phyloP scores from a whole-genome alignment of 1,140 invertebrate species.

The Sitophilus oryzae region DNA sequence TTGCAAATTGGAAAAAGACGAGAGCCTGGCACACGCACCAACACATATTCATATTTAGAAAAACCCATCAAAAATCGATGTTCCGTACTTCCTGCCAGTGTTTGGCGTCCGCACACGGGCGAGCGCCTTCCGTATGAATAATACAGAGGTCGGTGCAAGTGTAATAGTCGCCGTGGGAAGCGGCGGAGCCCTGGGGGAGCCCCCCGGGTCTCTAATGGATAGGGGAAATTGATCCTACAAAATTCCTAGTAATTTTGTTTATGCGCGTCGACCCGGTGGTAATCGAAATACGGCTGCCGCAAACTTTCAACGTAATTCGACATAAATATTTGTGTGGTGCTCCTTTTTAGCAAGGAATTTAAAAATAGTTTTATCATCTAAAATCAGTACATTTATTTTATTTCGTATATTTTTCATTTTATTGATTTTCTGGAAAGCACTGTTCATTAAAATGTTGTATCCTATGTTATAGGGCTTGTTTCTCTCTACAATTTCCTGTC shows the following conservation, averaged over 20 bases:
- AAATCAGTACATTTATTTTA: too few relatives aligned
- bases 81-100: background rate
- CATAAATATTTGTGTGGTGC: too few relatives aligned
- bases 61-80: too few relatives aligned
- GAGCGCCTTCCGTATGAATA: slow-evolving; percentile 38
- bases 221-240: slow-evolving; percentile 42
- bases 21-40: background rate
- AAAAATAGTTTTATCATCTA: too few relatives aligned
- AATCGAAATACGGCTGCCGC: too few relatives aligned
- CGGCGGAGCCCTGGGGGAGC: slow-evolving; percentile 12
- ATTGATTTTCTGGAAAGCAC: too few relatives aligned
- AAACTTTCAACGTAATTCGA: too few relatives aligned
- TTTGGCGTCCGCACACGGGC: background rate
- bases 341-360: too few relatives aligned
- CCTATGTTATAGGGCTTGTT: too few relatives aligned
- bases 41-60: background rate
- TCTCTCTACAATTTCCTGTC: too few relatives aligned
- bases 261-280: slow-evolving; percentile 33
- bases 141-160: slow-evolving; percentile 36
- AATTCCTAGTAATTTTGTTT: slow-evolving; percentile 44
- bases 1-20: background rate
- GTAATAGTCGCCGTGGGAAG: slow-evolving; percentile 41
- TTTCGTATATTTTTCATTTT: too few relatives aligned
- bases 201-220: slow-evolving; percentile 36
- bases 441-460: too few relatives aligned